phyloP scores from a whole-genome alignment of 1,140 invertebrate genomes.

The Nilaparvata lugens region DNA sequence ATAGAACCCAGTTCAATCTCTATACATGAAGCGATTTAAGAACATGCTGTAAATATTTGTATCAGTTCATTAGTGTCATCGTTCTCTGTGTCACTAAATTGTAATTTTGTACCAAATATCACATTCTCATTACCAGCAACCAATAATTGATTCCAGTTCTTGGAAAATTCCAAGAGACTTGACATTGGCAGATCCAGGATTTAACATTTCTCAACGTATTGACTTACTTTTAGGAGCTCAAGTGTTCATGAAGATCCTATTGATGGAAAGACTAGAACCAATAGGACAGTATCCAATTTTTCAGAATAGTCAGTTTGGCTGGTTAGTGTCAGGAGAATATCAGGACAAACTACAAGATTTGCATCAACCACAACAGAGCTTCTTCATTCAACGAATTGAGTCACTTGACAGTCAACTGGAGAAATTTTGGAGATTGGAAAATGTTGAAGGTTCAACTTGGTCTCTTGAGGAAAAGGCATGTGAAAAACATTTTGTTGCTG shows the following conservation, averaged over 20 bases:
- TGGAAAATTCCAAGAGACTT: neutral
- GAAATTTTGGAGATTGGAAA: neutral
- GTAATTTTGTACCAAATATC: neutral
- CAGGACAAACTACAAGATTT: neutral
- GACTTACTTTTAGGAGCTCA: neutral
- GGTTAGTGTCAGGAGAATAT: neutral
- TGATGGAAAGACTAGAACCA: neutral
- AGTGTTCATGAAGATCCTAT: neutral
- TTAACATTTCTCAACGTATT: neutral
- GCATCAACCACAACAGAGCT: neutral
- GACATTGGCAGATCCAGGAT: neutral
- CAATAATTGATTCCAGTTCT: neutral
- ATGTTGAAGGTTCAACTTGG: neutral
- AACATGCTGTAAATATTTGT: neutral
- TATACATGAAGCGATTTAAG: neutral
- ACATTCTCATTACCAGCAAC: neutral
- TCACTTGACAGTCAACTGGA: neutral
- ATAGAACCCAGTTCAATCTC: neutral
- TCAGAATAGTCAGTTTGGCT: no score
- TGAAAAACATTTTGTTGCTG: constrained; percentile 1
- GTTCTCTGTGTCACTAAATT: neutral
- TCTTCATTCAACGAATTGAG: neutral
- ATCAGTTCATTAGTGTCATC: neutral
- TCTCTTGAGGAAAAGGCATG: constrained; percentile 5
- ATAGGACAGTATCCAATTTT: neutral